Base-by-base conservation (phyloP, 1,140 invertebrate species). In the Nomia melanderi region DNA sequence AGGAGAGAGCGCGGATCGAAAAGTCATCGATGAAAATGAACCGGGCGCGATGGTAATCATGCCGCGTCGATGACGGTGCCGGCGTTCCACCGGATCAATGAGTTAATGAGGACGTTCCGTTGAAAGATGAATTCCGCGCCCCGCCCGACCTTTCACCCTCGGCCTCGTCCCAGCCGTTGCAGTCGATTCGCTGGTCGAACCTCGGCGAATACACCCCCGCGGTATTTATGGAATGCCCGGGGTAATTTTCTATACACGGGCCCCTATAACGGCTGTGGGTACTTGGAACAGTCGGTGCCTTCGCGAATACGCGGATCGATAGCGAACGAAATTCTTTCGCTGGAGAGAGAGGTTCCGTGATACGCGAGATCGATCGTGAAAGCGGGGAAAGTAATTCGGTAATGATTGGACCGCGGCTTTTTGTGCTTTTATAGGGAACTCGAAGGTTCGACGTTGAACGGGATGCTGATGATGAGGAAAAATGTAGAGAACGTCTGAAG, bases 41-140 rank as follows among this genome's bases (percentile, higher is more conserved):
- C n/a, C n/a, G n/a, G n/a, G 14, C 50, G 27, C 29, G 23, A 12
- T 6, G 12, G 25, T 74, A 65, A 74, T 74, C 71, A 66, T 56
- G 50, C n/a, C n/a, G 56, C 66, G n/a, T 27, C 33, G 63, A 65
- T 65, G 72, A 74, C 36, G 62, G 29, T 25, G 14, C 36, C 50
- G 29, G 65, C 33, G 66, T 14, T n/a, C n/a, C 20, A 56, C 50
- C 36, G 31, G 62, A 39, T 29, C 62, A 74, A 65, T 31, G 71
- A 56, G 72, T 66, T 74, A 74, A 74, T 56, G 72, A 74, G 72
- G 63, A 41, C 62, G 72, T 41, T 74, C 12, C 62, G 23, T 66
- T 56, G 33, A 50, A 66, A 25, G 60, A n/a, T 56, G 72, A 74
- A 74, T 66, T 44, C 41, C 41, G 41, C 41, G 14, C 0, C 41